These are phyloP conservation scores for Leucophora obtusa DNA, from an alignment of 2,888 invertebrate species.

Conservation along the genomic window DNA sequence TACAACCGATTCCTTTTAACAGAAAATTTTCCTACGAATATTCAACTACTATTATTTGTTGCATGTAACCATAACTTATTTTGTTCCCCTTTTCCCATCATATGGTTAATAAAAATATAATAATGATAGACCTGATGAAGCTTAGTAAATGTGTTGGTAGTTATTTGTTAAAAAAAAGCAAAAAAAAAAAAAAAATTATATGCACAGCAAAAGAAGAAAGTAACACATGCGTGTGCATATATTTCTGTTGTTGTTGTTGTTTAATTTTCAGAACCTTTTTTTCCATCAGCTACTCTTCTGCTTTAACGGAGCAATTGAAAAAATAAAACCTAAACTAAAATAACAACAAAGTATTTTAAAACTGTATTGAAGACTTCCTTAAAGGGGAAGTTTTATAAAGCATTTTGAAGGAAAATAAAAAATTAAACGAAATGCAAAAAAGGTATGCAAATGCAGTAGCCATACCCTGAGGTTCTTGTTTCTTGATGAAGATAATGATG, in stretches of 20 bases:
- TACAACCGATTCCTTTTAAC: too few relatives aligned
- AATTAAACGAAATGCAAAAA: slow-evolving; percentile 25
- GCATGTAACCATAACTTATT: not conserved
- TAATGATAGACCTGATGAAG: slow-evolving; percentile 63
- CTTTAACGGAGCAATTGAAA: slow-evolving; percentile 31
- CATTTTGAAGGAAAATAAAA: slow-evolving; percentile 20
- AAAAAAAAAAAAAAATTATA: not conserved
- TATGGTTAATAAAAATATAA: slow-evolving; percentile 13
- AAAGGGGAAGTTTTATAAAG: slow-evolving; percentile 35
- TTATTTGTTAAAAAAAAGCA: slow-evolving; percentile 17
- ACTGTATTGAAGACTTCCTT: slow-evolving; percentile 53
- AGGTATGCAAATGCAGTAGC: slow-evolving; percentile 76
- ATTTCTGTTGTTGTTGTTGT: slow-evolving; percentile 10
- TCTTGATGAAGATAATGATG: slow-evolving; percentile 63
- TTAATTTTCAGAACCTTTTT: slow-evolving; percentile 47
- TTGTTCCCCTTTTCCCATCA: not conserved
- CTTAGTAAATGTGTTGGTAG: slow-evolving; percentile 23
- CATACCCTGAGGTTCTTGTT: slow-evolving; percentile 76
- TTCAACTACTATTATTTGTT: too few relatives aligned
- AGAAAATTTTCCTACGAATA: too few relatives aligned
- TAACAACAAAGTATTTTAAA: slow-evolving; percentile 19
- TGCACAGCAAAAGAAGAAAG: slow-evolving; percentile 56
- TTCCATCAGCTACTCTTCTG: not conserved
- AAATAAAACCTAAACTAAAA: slow-evolving; percentile 9
- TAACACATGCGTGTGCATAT: slow-evolving; percentile 55